Conservation (phyloP, 2,888 invertebrate genomes). For the Buathra laborator region DNA sequence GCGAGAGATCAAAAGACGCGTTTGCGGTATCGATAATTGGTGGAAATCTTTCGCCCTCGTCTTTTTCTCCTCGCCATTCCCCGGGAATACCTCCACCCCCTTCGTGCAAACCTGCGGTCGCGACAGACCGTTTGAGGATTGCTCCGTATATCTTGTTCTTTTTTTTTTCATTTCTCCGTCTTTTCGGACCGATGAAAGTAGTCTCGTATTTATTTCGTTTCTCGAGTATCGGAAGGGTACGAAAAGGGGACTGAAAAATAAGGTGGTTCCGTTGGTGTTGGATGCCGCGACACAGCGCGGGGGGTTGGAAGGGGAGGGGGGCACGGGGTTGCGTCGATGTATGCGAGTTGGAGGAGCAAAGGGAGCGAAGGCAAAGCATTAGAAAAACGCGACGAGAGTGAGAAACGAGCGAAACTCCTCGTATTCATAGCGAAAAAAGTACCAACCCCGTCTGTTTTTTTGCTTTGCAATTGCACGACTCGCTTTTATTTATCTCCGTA, state of each 20-base stretch:
- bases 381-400: conserved; percentile 41
- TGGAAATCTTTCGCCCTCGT: conserved; percentile 79
- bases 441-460: conserved; percentile 56
- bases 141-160: conserved; percentile 72
- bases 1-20: conserved; percentile 81
- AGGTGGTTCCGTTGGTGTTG: conserved; percentile 30
- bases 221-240: conserved; percentile 63
- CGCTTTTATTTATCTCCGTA: conserved; percentile 79
- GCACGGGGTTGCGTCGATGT: conserved; percentile 12
- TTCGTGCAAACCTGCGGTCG: conserved; percentile 56
- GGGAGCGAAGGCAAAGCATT: conserved; percentile 6
- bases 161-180: not conserved
- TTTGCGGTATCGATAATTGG: conserved; percentile 82
- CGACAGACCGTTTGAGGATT: conserved; percentile 81
- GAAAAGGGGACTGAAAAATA: conserved; percentile 7
- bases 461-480: conserved; percentile 73
- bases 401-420: conserved; percentile 43
- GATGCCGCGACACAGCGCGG: conserved; percentile 17
- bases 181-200: conserved; percentile 70
- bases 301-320: conserved; percentile 36
- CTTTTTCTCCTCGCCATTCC: conserved; percentile 45
- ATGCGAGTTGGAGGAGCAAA: conserved; percentile 40
- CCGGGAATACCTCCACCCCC: conserved; percentile 27
- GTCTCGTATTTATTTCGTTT: conserved; percentile 79
- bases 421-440: conserved; percentile 22